A percentile compares a stretch with the other conserved stretches of the same genome.
These are phyloP conservation scores for Spodoptera frugiperda DNA, from an alignment of 1,140 invertebrate species.

Conservation along the genomic window DNA sequence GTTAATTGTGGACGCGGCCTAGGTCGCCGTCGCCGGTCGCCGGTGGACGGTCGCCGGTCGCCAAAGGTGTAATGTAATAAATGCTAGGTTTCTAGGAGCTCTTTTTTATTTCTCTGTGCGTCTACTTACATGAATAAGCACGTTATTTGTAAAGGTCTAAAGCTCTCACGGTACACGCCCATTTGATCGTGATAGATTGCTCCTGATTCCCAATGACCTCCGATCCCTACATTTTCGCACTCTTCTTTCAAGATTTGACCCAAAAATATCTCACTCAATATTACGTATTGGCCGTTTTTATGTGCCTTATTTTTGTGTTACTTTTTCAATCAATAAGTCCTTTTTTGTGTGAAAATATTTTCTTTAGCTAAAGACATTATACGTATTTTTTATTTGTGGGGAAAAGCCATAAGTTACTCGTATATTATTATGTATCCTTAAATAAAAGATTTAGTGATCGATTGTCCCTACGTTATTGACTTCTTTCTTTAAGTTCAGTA, in stretches of 20 bases:
- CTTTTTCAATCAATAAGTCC: too few species aligned
- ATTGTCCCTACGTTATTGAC: too few species aligned
- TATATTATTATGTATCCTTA: too few species aligned
- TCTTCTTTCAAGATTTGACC: constrained; percentile 25
- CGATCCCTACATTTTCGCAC: constrained; percentile 9
- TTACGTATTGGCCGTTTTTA: neutral
- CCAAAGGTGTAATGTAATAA: neutral
- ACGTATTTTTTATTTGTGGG: too few species aligned
- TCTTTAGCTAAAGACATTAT: too few species aligned
- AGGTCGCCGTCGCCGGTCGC: too few species aligned
- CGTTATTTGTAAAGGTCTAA: constrained; percentile 13
- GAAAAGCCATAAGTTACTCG: too few species aligned
- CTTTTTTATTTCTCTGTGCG: neutral
- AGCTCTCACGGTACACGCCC: neutral
- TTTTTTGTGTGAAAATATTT: too few species aligned
- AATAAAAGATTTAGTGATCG: too few species aligned
- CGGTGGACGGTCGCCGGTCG: too few species aligned
- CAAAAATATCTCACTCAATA: constrained; percentile 7
- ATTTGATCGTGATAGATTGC: constrained; percentile 32
- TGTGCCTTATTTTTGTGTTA: neutral
- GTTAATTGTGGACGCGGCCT: neutral
- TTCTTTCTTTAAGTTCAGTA: too few species aligned
- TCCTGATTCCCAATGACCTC: constrained; percentile 30
- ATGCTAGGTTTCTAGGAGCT: neutral
- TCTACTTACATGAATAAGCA: constrained; percentile 21